A percentile compares a stretch with the other conserved stretches of the same genome.
These are phyloP conservation scores for Invenusta paracnida DNA, from an alignment of 2,888 invertebrate species.

Conservation along the genomic window DNA sequence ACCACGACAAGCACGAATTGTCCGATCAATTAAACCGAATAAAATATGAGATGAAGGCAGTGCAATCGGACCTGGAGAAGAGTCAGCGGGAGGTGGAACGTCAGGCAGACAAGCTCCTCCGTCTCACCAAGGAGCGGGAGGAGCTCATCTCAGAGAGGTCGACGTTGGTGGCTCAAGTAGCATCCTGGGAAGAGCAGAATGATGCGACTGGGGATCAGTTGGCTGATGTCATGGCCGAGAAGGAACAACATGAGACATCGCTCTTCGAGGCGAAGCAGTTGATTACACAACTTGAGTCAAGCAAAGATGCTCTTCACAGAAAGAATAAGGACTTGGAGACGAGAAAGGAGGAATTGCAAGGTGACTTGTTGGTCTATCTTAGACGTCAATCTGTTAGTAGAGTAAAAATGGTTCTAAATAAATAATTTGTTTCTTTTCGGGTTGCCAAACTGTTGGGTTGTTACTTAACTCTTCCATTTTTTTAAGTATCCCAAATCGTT, in stretches of 20 bases:
- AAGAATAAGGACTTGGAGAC: not conserved
- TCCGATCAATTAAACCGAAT: not conserved
- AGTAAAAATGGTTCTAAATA: no score
- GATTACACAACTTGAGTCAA: not conserved
- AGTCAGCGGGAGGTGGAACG: not conserved
- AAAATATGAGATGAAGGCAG: not conserved
- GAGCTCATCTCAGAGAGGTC: not conserved
- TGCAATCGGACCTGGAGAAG: not conserved
- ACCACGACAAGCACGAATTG: not conserved
- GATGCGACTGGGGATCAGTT: not conserved
- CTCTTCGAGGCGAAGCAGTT: not conserved
- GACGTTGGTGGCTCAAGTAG: not conserved
- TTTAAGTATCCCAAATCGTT: no score
- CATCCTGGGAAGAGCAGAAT: not conserved
- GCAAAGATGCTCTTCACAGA: not conserved
- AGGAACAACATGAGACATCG: conserved; percentile 4
- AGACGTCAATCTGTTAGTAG: no score
- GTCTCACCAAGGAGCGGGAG: not conserved
- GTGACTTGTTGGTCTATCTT: not conserved
- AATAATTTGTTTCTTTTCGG: no score
- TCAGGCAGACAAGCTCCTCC: not conserved
- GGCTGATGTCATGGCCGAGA: not conserved
- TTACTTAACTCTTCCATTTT: no score
- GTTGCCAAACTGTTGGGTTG: no score
- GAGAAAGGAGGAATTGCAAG: not conserved